Conservation (phyloP, 1,140 invertebrate genomes). For the Ceratosolen fusciceps region DNA sequence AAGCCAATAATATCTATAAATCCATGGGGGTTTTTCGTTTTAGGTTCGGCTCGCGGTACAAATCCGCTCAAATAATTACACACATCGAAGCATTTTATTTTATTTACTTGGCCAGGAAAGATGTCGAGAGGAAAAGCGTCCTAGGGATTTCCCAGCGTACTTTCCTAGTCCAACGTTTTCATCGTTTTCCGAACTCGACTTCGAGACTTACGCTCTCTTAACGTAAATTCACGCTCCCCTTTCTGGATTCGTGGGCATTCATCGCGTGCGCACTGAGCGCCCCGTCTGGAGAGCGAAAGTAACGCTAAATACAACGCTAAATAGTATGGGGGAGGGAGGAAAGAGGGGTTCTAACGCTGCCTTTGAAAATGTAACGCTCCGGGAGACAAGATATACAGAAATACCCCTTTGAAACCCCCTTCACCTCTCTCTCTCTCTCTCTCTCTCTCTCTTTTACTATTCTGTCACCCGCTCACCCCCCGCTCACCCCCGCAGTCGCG, state of each 20-base stretch:
- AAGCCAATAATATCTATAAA: too few species aligned
- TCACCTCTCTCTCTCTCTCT: too few species aligned
- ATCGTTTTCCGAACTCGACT: too few species aligned
- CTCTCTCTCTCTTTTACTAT: slow-evolving; percentile 3
- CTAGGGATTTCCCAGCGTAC: slow-evolving; percentile 38
- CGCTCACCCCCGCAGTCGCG: too few species aligned
- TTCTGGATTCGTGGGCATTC: too few species aligned
- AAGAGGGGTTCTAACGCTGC: background rate
- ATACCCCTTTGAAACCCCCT: background rate
- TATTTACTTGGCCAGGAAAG: too few species aligned
- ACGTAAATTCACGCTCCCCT: background rate
- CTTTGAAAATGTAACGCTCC: slow-evolving; percentile 32
- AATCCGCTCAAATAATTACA: too few species aligned
- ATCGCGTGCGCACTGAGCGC: background rate
- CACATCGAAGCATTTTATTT: too few species aligned
- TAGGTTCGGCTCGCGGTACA: too few species aligned
- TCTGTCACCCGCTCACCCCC: too few species aligned
- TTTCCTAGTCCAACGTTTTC: slow-evolving; percentile 21
- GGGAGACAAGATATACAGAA: slow-evolving; percentile 1
- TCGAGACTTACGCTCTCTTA: background rate
- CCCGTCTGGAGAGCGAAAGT: background rate
- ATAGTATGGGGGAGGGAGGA: background rate
- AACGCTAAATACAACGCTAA: slow-evolving; percentile 31
- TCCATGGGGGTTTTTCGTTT: too few species aligned
- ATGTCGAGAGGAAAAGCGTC: too few species aligned